These are phyloP conservation scores for Sphaeramia orbicularis DNA, from an alignment of 2,797 vertebrate species.

Conservation along the genomic window DNA sequence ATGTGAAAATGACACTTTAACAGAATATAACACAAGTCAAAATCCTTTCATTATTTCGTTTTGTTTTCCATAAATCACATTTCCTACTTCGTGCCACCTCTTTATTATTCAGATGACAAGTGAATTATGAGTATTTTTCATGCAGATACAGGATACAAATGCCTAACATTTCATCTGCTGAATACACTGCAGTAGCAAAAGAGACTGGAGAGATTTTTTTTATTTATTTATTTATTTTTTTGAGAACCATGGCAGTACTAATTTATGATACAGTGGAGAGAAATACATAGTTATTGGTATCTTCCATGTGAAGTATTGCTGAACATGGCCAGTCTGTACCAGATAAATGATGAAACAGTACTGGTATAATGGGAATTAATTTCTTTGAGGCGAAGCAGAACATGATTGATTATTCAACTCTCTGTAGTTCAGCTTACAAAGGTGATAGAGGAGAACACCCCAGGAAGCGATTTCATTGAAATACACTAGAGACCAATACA, in stretches of 20 bases:
- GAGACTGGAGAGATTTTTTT: conserved; percentile 1
- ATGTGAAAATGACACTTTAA: neutral
- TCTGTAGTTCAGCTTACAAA: conserved; percentile 26
- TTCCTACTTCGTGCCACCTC: neutral
- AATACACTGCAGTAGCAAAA: neutral
- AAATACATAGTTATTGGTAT: conserved; percentile 37
- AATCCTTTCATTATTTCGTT: neutral
- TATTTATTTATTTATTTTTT: too few relatives aligned
- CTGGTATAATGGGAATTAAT: conserved; percentile 16
- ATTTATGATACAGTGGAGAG: conserved; percentile 5
- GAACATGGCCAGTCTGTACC: conserved; percentile 7
- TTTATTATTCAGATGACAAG: conserved; percentile 3
- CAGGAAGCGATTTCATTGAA: conserved; percentile 15
- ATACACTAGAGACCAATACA: conserved; percentile 32
- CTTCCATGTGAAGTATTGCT: conserved; percentile 9
- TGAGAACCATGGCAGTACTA: neutral
- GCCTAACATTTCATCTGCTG: neutral
- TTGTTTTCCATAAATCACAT: conserved; percentile 6
- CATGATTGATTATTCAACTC: conserved; percentile 50
- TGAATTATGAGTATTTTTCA: conserved; percentile 1
- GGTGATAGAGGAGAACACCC: conserved; percentile 5
- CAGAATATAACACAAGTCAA: neutral
- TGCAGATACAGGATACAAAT: neutral
- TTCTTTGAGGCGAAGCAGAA: conserved; percentile 33
- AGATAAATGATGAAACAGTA: conserved; percentile 45